Evolutionary conservation across 2,888 invertebrate species (phyloP), one percentile per base, ranked within the genome.

Genomic region (Tachina lurida): DNA sequence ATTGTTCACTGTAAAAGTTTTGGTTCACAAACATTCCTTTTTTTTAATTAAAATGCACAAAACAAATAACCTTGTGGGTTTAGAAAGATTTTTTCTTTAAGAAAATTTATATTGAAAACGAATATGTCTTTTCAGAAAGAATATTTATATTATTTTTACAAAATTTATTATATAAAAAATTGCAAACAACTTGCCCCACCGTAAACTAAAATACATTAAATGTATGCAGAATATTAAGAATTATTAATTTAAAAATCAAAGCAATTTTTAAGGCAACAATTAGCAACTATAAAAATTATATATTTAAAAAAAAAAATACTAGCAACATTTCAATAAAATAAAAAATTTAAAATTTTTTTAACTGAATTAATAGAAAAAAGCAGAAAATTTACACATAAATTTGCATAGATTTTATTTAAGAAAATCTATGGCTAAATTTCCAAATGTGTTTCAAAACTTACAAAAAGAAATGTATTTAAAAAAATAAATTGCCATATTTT

Each of bases 341-440:
- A 15, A 70, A 54, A 75, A 31, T 4, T 3, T 7, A 31, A 7
- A 56, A 45, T 45, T 67, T 39, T 78, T 70, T 70, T 75, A 73
- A 68, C 60, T n/a, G n/a, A 47, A 75, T 60, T 67, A 73, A 68
- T 68, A 67, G 49, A 67, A 83, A 67, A 83, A 76, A 71, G 47
- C 52, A 73, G 22, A 45, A 52, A 67, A 67, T 17, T 31, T 67
- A 63, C 87, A 85, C 88, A 88, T 82, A 89, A 88, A 89, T 91
- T 91, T 91, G 89, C 91, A 88, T 91, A 90, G 91, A 89, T 91
- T 91, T 91, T 91, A 91, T 90, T 88, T 84, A 88, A 52, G 91
- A 91, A 91, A 91, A 90, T 90, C 91, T 91, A 90, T 91, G 88
- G 89, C 90, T 91, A 91, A 91, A 91, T 91, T 89, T 87, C 73